These are phyloP conservation scores for Goniozus legneri DNA, from an alignment of 1,140 invertebrate species.

Conservation along the genomic window DNA sequence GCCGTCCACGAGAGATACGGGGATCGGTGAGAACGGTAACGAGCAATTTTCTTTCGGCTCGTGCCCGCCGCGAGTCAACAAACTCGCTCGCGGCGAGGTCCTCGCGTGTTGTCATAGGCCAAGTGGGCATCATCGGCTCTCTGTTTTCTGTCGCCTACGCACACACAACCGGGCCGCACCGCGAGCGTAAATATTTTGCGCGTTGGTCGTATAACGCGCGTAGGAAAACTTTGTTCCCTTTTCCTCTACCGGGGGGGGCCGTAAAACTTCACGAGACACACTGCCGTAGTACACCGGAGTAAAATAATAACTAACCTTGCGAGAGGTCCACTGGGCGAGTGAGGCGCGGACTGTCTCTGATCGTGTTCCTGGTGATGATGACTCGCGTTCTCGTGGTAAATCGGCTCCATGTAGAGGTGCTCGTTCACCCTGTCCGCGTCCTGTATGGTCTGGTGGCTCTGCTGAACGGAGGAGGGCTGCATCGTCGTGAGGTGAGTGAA, in stretches of 20 bases:
- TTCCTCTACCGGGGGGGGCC: no score
- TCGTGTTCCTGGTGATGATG: conserved; percentile 47
- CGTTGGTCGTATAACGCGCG: conserved; percentile 5
- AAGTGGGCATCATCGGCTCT: conserved; percentile 16
- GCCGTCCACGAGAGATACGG: not conserved
- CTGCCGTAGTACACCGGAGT: no score
- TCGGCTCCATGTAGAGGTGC: conserved; percentile 41
- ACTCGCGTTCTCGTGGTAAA: conserved; percentile 34
- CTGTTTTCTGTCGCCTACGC: conserved; percentile 22
- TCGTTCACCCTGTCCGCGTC: conserved; percentile 36
- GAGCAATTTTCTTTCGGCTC: not conserved
- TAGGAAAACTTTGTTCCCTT: no score
- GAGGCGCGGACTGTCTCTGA: conserved; percentile 28
- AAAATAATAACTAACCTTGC: conserved; percentile 34
- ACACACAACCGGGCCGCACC: conserved; percentile 18
- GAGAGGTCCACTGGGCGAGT: conserved; percentile 36
- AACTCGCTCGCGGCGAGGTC: conserved; percentile 14
- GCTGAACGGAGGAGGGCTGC: conserved; percentile 38
- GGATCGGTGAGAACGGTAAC: not conserved
- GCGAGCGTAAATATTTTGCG: conserved; percentile 34
- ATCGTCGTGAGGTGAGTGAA: conserved; percentile 47
- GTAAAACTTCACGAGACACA: no score
- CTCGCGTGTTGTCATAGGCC: conserved; percentile 24
- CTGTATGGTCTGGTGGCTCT: conserved; percentile 28
- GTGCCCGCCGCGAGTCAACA: conserved; percentile 22